phyloP scores from a whole-genome alignment of 2,797 vertebrate species.

The Pangasius sanitwongsei region DNA sequence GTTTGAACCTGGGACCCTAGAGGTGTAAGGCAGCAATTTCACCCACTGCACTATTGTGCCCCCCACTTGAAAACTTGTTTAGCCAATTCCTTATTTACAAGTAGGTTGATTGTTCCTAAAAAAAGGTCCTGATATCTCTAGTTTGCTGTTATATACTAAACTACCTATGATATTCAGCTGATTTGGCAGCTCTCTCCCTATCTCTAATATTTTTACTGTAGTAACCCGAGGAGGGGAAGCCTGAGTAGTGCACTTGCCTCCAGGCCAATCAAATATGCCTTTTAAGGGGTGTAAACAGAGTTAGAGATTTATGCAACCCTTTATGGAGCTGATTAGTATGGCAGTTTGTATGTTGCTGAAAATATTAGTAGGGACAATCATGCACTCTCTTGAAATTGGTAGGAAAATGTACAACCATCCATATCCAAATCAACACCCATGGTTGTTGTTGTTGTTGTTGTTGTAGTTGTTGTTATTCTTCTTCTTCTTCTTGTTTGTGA shows the following conservation, averaged over 20 bases:
- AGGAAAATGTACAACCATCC: background rate
- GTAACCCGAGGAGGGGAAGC: background rate
- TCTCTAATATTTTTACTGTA: background rate
- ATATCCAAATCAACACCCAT: background rate
- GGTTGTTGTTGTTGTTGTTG: background rate
- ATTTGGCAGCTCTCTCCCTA: background rate
- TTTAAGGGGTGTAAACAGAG: background rate
- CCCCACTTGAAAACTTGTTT: background rate
- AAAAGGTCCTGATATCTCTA: background rate
- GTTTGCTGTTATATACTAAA: background rate
- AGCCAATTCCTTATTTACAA: background rate
- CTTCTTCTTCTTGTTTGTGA: background rate
- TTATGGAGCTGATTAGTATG: background rate
- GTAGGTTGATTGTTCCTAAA: background rate
- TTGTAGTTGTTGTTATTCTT: background rate
- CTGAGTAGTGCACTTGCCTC: background rate
- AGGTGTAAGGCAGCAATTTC: background rate
- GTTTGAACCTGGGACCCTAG: background rate
- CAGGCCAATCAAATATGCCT: background rate
- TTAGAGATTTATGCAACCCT: background rate
- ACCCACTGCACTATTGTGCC: no score
- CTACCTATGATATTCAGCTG: background rate
- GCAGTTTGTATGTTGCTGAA: background rate
- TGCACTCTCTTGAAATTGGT: background rate
- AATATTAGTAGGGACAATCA: background rate